Evolutionary conservation across 2,113 vertebrate genomes (phyloP), one percentile per base, ranked within the genome.

Genomic region (Galeopterus variegatus): DNA sequence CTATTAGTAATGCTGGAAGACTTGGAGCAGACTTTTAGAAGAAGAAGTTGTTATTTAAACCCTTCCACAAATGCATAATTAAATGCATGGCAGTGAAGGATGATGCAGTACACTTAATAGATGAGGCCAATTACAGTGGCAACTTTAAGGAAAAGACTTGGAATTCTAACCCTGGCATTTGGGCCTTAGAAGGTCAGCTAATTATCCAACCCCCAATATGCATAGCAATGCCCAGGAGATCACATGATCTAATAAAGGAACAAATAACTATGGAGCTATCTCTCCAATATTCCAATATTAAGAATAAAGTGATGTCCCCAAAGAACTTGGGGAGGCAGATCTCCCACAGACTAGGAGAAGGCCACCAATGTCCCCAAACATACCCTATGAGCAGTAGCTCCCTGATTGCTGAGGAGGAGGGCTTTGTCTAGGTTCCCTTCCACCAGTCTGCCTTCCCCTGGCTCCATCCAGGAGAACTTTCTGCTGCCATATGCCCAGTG

Each of bases 21-120:
- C 54, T 94, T 87, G 82, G 48, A 86, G 52, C 45, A 85, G 86
- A 21, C 8, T 88, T 87, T 90, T 69, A 92, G 67, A 96, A 96
- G 23, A 50, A 89, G 52, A 89, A 65, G 73, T 95, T 96, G 92
- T 95, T 95, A 97, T 87, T 94, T 89, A 95, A 96, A 70, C 8
- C 56, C n/a, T 84, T 69, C 65, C 87, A 92, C 76, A 76, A 90
- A 90, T 90, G 75, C 88, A 92, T 95, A 93, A 84, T 92, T 94
- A 93, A 97, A 84, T 77, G n/a, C 17, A 64, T 50, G 33, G 75
- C 65, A 77, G 70, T 84, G 60, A 94, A 90, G 81, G 65, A 70
- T 93, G 70, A 77, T 56, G 62, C 10, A 45, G 64, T 84, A 93
- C 58, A 56, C 73, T 95, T 93, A 90, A 92, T 3, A 77, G 89